Percentiles rank a stretch among this genome's conserved stretches.
Evolutionary conservation across 2,888 invertebrate genomes (phyloP).

Genomic region (Sarcophaga rosellei): DNA sequence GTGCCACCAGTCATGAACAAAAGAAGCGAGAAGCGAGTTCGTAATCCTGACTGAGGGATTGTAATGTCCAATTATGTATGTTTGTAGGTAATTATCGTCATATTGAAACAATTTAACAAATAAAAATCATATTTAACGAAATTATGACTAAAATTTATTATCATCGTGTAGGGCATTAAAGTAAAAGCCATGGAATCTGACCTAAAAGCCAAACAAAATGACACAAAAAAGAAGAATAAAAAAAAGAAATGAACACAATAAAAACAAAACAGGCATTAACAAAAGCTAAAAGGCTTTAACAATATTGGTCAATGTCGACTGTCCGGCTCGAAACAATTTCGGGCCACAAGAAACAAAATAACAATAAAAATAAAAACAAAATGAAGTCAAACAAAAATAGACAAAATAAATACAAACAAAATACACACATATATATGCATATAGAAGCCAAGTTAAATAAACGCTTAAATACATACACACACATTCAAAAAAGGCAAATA

Average conservation of each 20-base stretch:
- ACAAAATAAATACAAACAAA: constrained; percentile 2
- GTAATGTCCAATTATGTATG: too few relatives aligned
- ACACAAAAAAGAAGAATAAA: neutral
- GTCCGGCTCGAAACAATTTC: constrained; percentile 28
- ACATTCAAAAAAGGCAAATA: neutral
- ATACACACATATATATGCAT: neutral
- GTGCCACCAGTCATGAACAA: too few relatives aligned
- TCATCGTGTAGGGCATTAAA: neutral
- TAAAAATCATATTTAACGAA: neutral
- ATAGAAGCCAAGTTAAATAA: neutral
- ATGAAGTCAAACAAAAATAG: constrained; percentile 3
- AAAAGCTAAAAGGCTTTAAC: constrained; percentile 48
- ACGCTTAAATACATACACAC: neutral
- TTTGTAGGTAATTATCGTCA: too few relatives aligned
- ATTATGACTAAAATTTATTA: neutral
- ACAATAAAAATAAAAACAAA: constrained; percentile 29
- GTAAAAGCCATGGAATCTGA: neutral
- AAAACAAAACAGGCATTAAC: constrained; percentile 41
- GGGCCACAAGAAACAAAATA: neutral
- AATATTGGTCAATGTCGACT: constrained; percentile 36
- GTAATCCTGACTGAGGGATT: too few relatives aligned
- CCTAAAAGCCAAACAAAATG: constrained; percentile 19
- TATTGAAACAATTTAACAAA: too few relatives aligned
- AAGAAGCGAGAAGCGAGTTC: too few relatives aligned
- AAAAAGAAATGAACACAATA: neutral